These are phyloP conservation scores for Phrynosoma blainvillii DNA, from an alignment of 2,113 vertebrate genomes.

Conservation along the genomic window DNA sequence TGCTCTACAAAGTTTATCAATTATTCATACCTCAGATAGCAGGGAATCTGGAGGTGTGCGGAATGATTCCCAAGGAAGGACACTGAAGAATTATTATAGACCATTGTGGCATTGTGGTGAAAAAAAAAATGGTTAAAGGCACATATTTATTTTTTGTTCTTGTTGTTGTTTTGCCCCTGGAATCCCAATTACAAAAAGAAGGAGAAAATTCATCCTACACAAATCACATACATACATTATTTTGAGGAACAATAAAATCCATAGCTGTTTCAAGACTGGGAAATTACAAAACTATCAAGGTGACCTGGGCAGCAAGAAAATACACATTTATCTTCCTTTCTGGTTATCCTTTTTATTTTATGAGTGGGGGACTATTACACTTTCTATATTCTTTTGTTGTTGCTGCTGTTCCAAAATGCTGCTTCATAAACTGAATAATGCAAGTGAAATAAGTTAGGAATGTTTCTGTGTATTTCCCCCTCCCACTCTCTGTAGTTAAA, in stretches of 20 bases:
- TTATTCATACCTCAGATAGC: not conserved
- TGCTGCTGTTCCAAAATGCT: constrained; percentile 20
- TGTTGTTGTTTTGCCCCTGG: not conserved
- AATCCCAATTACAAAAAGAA: not conserved
- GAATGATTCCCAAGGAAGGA: too few relatives aligned
- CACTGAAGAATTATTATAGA: not conserved
- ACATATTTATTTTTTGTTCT: not conserved
- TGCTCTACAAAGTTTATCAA: not conserved
- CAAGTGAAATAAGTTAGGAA: constrained; percentile 27
- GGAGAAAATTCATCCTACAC: not conserved
- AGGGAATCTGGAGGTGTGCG: not conserved
- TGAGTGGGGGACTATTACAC: constrained; percentile 11
- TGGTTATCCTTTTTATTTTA: not conserved
- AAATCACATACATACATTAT: not conserved
- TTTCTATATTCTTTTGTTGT: constrained; percentile 8
- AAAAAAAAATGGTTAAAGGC: not conserved
- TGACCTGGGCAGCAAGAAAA: not conserved
- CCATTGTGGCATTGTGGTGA: not conserved
- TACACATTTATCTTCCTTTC: constrained; percentile 30
- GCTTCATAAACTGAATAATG: constrained; percentile 37
- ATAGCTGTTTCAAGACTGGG: not conserved
- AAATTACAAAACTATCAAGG: not conserved
- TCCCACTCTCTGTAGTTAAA: not conserved
- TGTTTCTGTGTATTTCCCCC: not conserved
- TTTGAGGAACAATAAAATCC: constrained; percentile 6